Evolutionary conservation across 2,797 vertebrate species (phyloP), one percentile per base, ranked within the genome.

Genomic region (Sitta carolinensis): DNA sequence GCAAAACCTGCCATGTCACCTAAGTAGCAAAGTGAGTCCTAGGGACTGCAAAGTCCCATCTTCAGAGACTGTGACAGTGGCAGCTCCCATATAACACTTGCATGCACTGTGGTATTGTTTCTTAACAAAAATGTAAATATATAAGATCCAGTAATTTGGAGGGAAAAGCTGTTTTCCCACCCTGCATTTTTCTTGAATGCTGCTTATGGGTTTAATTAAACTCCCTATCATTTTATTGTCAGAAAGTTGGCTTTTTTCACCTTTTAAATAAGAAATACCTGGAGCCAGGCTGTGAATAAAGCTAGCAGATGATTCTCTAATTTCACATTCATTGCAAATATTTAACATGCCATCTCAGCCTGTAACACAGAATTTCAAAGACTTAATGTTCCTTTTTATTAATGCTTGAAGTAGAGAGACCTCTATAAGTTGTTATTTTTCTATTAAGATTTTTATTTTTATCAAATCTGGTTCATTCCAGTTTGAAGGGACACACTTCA

Each of bases 201-300:
- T 90, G 51, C 69, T 94, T 84, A 34, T 27, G 23, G 14, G 10
- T 92, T 92, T 95, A 78, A 96, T 96, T 94, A 93, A 91, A 84
- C 40, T 87, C 18, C 7, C 61, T 76, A 4, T 82, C 62, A 3
- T 94, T 93, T 22, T 87, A 95, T 92, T 94, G 66, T 89, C 69
- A 94, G 76, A 72, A 93, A 95, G 77, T 17, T 94, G 77, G 45
- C 78, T 94, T 94, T 93, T 55, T 87, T 90, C 68, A 58, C 52
- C 58, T 92, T 90, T 61, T 62, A 89, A 87, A 91, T 93, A 89
- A 91, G 58, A 93, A 94, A 85, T 82, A 92, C 52, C 43, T 85
- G 81, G 91, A 94, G 63, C 40, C 82, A 84, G 36, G n/a, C n/a
- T 45, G 51, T 79, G 72, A 85, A 6, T 78, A 75, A 94, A 91